Conservation (phyloP, 2,797 vertebrate species). For the Helicolenus hilgendorfi region DNA sequence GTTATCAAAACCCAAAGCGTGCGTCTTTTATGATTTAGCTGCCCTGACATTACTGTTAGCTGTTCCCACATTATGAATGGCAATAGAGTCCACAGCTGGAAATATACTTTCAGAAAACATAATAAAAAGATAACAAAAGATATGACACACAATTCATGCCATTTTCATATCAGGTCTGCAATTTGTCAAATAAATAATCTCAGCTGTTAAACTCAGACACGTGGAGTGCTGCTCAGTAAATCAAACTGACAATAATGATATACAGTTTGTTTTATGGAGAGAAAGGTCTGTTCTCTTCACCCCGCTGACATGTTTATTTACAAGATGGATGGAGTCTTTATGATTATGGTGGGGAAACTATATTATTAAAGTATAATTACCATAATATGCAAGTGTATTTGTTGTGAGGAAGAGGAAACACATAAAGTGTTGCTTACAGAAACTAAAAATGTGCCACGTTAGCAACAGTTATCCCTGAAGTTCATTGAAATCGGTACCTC, state of each 20-base stretch:
- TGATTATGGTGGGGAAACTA: conserved; percentile 7
- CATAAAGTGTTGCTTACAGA: not conserved
- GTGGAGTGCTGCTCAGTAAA: conserved; percentile 37
- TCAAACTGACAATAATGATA: conserved; percentile 46
- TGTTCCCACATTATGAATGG: conserved; percentile 34
- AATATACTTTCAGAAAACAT: conserved; percentile 37
- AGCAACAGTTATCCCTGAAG: not conserved
- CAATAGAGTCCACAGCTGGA: conserved; percentile 12
- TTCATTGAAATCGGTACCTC: not conserved
- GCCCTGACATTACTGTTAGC: conserved; percentile 24
- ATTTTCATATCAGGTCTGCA: conserved; percentile 12
- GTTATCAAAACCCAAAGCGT: conserved; percentile 38
- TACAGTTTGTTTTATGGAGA: conserved; percentile 30
- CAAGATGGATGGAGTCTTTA: not conserved
- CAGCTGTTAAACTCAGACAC: conserved; percentile 24
- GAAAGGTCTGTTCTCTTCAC: not conserved
- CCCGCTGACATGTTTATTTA: conserved; percentile 35
- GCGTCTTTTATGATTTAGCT: conserved; percentile 55
- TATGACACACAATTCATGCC: conserved; percentile 11
- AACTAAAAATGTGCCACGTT: not conserved
- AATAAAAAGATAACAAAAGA: conserved; percentile 51
- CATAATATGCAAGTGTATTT: conserved; percentile 32
- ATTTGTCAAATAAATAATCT: conserved; percentile 55
- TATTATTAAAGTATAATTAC: conserved; percentile 34
- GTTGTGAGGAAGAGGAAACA: conserved; percentile 4